Base-by-base conservation (phyloP, 1,140 invertebrate genomes). In the Ptiloglossa arizonensis region DNA sequence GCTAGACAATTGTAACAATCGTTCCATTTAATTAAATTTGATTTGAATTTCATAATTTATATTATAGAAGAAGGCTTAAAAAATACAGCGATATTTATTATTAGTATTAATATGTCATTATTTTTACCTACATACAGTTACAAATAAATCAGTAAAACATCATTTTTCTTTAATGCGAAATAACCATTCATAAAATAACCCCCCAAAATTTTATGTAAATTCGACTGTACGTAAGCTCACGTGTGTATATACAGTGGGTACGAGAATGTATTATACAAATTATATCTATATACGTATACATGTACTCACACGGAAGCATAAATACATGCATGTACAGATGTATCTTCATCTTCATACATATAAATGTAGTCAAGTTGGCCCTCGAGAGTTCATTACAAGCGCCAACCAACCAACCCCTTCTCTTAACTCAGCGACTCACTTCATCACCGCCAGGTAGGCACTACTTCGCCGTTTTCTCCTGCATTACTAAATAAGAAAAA, bases 321-420 rank as follows among this genome's bases (percentile, higher is more conserved):
- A 73, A 67, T 32, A 22, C 50, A 3, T 41, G 29, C 38, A 35
- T 9, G 29, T 52, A 46, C 54, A 32, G n/a, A 22, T 44, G 41
- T 19, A 66, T 72, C 35, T 77, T 48, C 44, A 15, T 27, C 22
- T 52, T 22, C 44, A 38, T 15, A 32, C 56, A 22, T 35, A 41
- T 9, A 27, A 52, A 24, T 24, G 50, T 56, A 60, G 38, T 60
- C 57, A 73, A 85, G 67, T 44, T 70, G 59, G 50, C 54, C 35
- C 70, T 85, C 69, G 62, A 85, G 83, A 78, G 59, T 78, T 82
- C 60, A 79, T 79, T 67, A 73, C 56, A 67, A 79, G 38, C 72
- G 15, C 54, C 57, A 77, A 70, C 64, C 75, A 50, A 66, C 35
- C 63, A 62, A 73, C 52, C 67, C 5, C 57, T 56, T 24, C 64